phyloP scores from a whole-genome alignment of 1,140 invertebrate species.

The Dreissena polymorpha region DNA sequence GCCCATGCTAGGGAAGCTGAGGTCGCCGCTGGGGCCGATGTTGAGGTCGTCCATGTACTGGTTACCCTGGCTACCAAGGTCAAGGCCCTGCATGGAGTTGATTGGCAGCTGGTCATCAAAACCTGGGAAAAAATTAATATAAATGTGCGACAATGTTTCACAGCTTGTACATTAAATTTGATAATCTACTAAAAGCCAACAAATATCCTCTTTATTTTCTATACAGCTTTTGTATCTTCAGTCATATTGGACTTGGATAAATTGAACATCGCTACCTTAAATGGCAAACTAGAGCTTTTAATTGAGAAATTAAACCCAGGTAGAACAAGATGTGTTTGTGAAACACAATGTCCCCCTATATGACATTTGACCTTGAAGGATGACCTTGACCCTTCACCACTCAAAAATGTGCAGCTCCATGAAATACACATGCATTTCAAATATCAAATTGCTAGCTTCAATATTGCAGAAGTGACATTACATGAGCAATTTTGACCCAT shows the following conservation, averaged over 20 bases:
- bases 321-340: no score
- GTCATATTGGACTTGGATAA: background rate
- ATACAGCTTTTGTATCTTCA: background rate
- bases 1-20: slow-evolving; percentile 91
- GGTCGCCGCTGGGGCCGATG: slow-evolving; percentile 85
- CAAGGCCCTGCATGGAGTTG: slow-evolving; percentile 97
- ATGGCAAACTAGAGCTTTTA: no score
- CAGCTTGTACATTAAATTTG: background rate
- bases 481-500: no score
- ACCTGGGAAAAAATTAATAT: slow-evolving; percentile 82
- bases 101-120: slow-evolving; percentile 96
- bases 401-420: no score
- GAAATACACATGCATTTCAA: no score
- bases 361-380: no score
- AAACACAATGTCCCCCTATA: no score
- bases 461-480: no score
- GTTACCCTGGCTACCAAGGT: slow-evolving; percentile 90
- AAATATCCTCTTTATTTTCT: background rate
- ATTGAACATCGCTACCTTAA: background rate
- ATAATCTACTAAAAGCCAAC: no score
- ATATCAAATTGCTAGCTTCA: no score
- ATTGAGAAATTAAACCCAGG: no score
- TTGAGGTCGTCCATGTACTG: slow-evolving; percentile 89
- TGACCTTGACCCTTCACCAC: no score
- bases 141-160: background rate